phyloP scores from a whole-genome alignment of 2,888 invertebrate species.

The Nephrotoma flavescens region DNA sequence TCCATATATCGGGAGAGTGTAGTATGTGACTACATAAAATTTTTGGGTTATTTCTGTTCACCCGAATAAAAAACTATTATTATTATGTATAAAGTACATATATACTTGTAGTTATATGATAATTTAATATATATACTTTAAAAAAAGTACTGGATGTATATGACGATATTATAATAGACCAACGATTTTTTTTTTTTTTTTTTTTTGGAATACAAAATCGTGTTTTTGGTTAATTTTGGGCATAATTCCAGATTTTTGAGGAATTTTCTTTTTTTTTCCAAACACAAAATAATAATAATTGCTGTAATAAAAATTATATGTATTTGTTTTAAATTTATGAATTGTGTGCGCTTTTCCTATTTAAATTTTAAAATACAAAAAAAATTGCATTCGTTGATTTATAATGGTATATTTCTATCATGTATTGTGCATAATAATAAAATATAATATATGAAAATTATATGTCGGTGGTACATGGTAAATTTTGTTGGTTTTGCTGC shows the following conservation, averaged over 20 bases:
- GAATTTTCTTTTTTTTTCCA: not conserved
- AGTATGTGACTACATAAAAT: not conserved
- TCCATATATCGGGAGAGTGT: not conserved
- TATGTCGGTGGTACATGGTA: not conserved
- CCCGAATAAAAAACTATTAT: not conserved
- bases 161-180: not conserved
- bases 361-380: not conserved
- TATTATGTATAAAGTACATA: not conserved
- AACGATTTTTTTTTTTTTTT: not conserved
- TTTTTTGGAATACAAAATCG: not conserved
- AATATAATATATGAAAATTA: not conserved
- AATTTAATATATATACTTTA: not conserved
- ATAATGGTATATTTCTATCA: not conserved
- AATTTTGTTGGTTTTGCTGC: not conserved
- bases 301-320: not conserved
- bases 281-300: not conserved
- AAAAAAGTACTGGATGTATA: not conserved
- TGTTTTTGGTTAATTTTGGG: not conserved
- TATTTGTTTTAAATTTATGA: not conserved
- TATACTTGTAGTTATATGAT: not conserved
- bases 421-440: not conserved
- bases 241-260: not conserved
- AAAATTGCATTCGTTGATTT: not conserved
- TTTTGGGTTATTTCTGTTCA: not conserved
- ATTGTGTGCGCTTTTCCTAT: not conserved